A percentile compares a stretch with the other conserved stretches of the same genome.
These are phyloP conservation scores for Saxicola maurus DNA, from an alignment of 2,797 vertebrate species.

Conservation along the genomic window DNA sequence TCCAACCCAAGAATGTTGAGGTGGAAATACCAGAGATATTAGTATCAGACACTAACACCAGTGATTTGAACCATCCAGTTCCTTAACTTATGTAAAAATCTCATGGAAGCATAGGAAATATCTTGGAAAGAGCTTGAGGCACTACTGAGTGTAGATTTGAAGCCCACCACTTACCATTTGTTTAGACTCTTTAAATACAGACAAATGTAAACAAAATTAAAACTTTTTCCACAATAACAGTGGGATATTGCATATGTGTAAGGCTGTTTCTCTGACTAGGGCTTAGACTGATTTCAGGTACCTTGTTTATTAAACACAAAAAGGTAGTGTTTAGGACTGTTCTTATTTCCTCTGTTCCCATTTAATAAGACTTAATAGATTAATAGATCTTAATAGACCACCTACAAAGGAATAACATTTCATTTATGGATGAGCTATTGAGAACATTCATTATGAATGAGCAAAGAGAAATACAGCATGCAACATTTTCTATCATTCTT, in stretches of 20 bases:
- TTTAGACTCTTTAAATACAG: neutral
- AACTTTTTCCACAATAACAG: neutral
- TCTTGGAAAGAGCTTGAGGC: neutral
- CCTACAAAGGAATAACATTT: neutral
- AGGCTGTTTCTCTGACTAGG: neutral
- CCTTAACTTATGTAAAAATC: neutral
- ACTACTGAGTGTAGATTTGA: neutral
- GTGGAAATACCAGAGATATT: neutral
- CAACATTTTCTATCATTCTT: neutral
- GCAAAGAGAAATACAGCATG: neutral
- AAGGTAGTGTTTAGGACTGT: neutral
- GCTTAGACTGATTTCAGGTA: constrained; percentile 13
- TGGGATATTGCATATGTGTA: neutral
- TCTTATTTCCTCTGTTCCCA: neutral
- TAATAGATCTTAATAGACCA: neutral
- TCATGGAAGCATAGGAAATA: neutral
- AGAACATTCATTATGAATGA: neutral
- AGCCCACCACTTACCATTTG: neutral
- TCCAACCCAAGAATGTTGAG: too few relatives aligned
- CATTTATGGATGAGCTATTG: neutral
- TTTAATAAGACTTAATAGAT: neutral
- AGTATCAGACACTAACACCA: neutral
- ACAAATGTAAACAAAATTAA: constrained; percentile 22
- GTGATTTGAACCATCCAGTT: neutral
- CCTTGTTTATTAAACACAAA: neutral